Evolutionary conservation across 2,797 vertebrate genomes (phyloP), one percentile per base, ranked within the genome.

Genomic region (Oreortyx pictus): DNA sequence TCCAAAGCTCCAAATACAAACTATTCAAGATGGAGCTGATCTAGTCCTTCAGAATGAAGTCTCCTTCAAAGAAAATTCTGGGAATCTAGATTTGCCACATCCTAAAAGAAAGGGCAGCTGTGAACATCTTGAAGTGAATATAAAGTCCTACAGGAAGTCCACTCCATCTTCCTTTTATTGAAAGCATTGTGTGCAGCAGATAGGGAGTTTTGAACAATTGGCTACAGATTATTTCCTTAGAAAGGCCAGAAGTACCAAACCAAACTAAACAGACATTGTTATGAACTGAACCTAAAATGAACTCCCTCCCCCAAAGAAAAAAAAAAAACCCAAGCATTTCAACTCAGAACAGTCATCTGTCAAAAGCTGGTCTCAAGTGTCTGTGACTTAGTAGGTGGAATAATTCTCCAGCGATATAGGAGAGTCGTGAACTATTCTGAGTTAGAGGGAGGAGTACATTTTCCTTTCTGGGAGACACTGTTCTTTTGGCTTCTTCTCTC

Each of bases 401-500:
- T 85, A 73, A 75, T 73, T 78, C 29, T 86, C 89, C n/a, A 68
- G 27, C 44, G 46, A 5, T 57, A 23, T 33, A 59, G 41, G 75
- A 87, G 57, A 82, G 72, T 81, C 78, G 29, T 29, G 35, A 80
- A 33, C 65, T 85, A 37, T 71, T 82, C 59, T 65, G 76, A 93
- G 43, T 39, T 59, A 31, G 47, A 80, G 7, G 59, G 35, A 80
- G 65, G 49, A 20, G 8, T 65, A 67, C 29, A 35, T 80, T 85
- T 94, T 81, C 18, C 16, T 75, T 75, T 46, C 61, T 50, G 10
- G 6, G 11, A 62, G 59, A 59, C 6, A 8, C 4, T 1, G 4
- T 72, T 65, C 33, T 71, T 94, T 82, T 76, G 65, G 7, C 82
- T 92, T 80, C 25, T 80, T 66, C n/a, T 75, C 8, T 89, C n/a